Base-by-base conservation (phyloP, 2,888 invertebrate genomes). In the Caenorhabditis sp. region DNA sequence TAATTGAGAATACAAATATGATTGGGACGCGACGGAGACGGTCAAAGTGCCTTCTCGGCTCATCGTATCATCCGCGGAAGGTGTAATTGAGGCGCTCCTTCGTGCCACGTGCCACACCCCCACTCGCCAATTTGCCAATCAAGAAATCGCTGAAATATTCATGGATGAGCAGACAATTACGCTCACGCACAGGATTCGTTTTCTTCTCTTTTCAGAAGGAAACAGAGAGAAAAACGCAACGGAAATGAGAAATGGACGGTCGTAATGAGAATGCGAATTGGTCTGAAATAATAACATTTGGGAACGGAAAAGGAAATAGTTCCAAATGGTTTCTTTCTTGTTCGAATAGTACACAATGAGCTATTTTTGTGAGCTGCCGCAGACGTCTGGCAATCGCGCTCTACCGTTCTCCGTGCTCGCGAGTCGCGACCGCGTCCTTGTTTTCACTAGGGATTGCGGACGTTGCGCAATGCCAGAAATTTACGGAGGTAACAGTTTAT, bases 81-180 rank as follows among this genome's bases (percentile, higher is more conserved):
- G 4, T 7, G 13, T 37, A 50, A 20, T 1, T 27, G 24, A 15
- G 9, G 7, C 27, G n/a, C n/a, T n/a, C n/a, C n/a, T n/a, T n/a
- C n/a, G n/a, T n/a, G 20, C 39, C 66, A 58, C 50, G 41, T 58
- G 48, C 55, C 43, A 5, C 26, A 4, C 46, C 24, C 13, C 17
- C 46, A n/a, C 20, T n/a, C 43, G 15, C 20, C 59, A 70, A 59
- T 59, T 70, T 70, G 20, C 43, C 52, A 70, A 70, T 70, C 70
- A 70, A 27, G 66, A 66, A 43, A 56, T 8, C 52, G 59, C 52
- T 70, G 70, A 59, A 70, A 70, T 70, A 70, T 70, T 70, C 59
- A 70, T 53, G 52, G 52, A 53, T n/a, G 27, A 52, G 39, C 37
- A 35, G 46, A 15, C 70, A 70, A 70, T 70, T 70, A 70, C 71